Evolutionary conservation across 2,113 vertebrate species (phyloP).

Genomic region (Nothoprocta pentlandii): DNA sequence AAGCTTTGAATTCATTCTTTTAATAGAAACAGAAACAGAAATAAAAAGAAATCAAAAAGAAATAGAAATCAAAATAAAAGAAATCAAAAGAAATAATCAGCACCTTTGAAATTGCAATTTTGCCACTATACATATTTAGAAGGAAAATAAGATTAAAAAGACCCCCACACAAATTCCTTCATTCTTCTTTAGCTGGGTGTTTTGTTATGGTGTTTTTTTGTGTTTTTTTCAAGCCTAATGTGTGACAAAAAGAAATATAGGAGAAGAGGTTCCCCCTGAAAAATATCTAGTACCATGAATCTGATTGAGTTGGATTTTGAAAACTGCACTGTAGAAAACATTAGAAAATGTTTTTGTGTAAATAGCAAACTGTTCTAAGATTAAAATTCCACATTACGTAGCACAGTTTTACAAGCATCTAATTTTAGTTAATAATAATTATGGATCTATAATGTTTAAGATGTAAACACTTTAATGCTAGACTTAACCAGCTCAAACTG

Average conservation of each 20-base stretch:
- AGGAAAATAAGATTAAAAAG: accelerated
- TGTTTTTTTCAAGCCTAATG: neutral
- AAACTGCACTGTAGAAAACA: neutral
- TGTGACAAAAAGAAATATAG: neutral
- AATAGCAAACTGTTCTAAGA: neutral
- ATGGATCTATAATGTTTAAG: neutral
- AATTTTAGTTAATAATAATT: neutral
- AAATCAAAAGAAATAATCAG: neutral
- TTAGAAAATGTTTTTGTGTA: neutral
- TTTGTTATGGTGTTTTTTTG: neutral
- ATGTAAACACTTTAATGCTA: neutral
- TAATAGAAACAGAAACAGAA: neutral
- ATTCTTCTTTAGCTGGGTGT: neutral
- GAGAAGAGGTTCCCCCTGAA: neutral
- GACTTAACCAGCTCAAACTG: neutral
- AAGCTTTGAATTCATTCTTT: neutral
- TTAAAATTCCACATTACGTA: neutral
- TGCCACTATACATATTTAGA: neutral
- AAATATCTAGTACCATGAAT: neutral
- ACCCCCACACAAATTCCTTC: neutral
- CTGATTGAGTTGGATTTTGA: neutral
- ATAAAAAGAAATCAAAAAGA: too few relatives aligned
- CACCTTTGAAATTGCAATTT: neutral
- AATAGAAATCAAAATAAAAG: neutral
- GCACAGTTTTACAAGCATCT: neutral